Evolutionary conservation across 2,888 invertebrate species (phyloP), one percentile per base, ranked within the genome.

Genomic region (Carpatolechia fugitivella): DNA sequence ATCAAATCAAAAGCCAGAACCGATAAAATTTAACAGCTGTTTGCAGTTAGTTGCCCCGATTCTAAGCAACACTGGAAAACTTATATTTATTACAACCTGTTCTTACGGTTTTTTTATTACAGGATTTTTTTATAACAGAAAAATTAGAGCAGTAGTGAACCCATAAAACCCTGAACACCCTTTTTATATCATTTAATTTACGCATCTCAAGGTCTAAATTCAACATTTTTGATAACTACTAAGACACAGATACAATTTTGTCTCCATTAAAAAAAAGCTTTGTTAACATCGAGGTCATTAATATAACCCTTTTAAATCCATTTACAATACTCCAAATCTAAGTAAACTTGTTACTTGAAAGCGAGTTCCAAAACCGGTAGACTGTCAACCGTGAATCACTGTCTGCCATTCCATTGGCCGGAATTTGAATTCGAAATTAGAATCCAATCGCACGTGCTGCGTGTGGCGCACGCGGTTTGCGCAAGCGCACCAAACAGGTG

Each of bases 361-460:
- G 49, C 31, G 3, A 52, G 20, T 20, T 18, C 41, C 65, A 62
- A 64, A 65, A 58, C 58, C 55, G 30, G 52, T 33, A 56, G 55
- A 56, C 58, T 67, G 65, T 68, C 63, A 64, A 60, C 66, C 65
- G 66, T 76, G 70, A 73, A 74, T 76, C 74, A 77, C 67, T 70
- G 70, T 66, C 66, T 61, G 59, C 60, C 65, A 64, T 65, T 68
- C 61, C 63, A 44, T 11, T 13, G 59, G 60, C 60, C 57, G 46
- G 63, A 64, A 75, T 75, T 72, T 69, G 58, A 72, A 74, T 70
- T 74, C 72, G 68, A 71, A 75, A 76, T 72, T 60, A 64, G 62
- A 59, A 57, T 67, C 59, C 60, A 64, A 67, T 66, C 66, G 71
- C 77, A 74, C 73, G 75, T 73, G 73, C 68, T 72, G 61, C 60